Percentiles rank a stretch among this genome's conserved stretches.
Conservation (phyloP, 2,888 invertebrate species). For the Folsomia candida region DNA sequence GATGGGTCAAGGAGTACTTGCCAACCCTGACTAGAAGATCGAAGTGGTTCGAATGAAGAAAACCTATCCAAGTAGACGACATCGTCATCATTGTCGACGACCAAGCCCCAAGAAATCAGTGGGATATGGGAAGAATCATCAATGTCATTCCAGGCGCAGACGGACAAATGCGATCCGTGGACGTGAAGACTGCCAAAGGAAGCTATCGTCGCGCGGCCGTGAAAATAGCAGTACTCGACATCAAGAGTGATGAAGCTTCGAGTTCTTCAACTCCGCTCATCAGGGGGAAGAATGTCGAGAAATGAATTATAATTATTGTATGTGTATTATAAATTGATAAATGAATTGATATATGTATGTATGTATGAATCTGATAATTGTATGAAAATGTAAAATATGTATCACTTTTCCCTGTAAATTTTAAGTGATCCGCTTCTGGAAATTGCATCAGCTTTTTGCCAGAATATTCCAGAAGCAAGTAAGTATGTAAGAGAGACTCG, state of each 20-base stretch:
- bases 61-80: conserved; percentile 18
- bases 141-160: conserved; percentile 13
- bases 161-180: conserved; percentile 19
- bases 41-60: conserved; percentile 26
- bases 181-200: conserved; percentile 8
- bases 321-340: too few species aligned
- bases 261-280: neutral
- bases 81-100: conserved; percentile 19
- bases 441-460: too few species aligned
- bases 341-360: too few species aligned
- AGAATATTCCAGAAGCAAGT: too few species aligned
- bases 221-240: neutral
- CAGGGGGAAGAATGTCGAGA: conserved; percentile 5
- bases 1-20: conserved; percentile 48
- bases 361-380: too few species aligned
- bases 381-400: too few species aligned
- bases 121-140: conserved; percentile 16
- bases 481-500: too few species aligned
- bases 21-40: conserved; percentile 35
- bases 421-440: too few species aligned
- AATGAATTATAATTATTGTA: too few species aligned
- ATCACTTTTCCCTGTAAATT: too few species aligned
- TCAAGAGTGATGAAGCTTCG: neutral
- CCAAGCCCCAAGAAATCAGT: conserved; percentile 16
- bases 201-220: neutral